Evolutionary conservation across 2,888 invertebrate species (phyloP).

Genomic region (Nebria brevicollis): DNA sequence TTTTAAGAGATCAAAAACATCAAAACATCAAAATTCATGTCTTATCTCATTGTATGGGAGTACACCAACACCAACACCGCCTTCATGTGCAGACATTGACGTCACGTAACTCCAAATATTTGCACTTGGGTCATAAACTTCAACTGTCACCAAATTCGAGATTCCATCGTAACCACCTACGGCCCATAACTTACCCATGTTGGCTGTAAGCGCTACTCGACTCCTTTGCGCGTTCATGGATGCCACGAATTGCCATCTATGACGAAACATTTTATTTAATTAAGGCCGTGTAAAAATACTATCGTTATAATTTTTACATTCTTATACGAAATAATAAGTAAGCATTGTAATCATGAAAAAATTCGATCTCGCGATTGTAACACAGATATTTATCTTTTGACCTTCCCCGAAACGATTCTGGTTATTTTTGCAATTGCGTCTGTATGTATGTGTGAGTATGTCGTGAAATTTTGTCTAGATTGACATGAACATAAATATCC

Average conservation of each 20-base stretch:
- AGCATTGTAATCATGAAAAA: too few species aligned
- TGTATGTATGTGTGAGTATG: too few species aligned
- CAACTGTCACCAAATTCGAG: conserved; percentile 83
- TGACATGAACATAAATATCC: too few species aligned
- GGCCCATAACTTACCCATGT: conserved; percentile 85
- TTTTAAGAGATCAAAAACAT: conserved; percentile 1
- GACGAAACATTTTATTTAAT: conserved; percentile 33
- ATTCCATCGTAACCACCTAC: conserved; percentile 85
- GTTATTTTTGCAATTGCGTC: too few species aligned
- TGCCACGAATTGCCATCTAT: conserved; percentile 78
- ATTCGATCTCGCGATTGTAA: too few species aligned
- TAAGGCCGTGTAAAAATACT: too few species aligned
- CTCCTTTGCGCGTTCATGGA: conserved; percentile 86
- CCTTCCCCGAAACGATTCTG: too few species aligned
- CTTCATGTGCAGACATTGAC: conserved; percentile 87
- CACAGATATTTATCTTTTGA: too few species aligned
- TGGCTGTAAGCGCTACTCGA: conserved; percentile 83
- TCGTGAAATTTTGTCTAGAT: too few species aligned
- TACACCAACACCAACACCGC: conserved; percentile 90
- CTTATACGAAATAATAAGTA: too few species aligned
- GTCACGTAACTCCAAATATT: conserved; percentile 80
- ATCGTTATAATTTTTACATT: too few species aligned
- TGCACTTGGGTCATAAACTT: conserved; percentile 80
- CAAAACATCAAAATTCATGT: neutral
- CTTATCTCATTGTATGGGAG: conserved; percentile 59